Base-by-base conservation (phyloP, 2,797 vertebrate species). In the Paramormyrops hopkinsi region DNA sequence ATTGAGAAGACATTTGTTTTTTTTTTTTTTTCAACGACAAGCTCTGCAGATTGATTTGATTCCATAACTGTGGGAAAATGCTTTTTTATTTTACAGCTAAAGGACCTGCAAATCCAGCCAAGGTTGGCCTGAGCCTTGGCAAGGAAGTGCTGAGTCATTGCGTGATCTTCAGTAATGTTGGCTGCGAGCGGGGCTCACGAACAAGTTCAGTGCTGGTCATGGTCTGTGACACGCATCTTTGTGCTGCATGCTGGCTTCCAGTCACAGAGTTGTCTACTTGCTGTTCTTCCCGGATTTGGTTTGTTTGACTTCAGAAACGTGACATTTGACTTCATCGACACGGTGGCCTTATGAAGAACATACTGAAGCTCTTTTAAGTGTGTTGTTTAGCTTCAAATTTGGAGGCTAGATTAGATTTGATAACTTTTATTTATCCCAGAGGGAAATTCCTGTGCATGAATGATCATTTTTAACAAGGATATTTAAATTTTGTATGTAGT, bases 141-240 rank as follows among this genome's bases (percentile, higher is more conserved):
- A 87, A 37, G 85, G 53, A 87, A 53, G 14, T 87, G 85, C 83
- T 86, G 83, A 86, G 83, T 86, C 46, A 59, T 41, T 59, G 85
- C 6, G 17, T n/a, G 29, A 56, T 41, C 29, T 56, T 37, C 85
- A 56, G 50, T 17, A 19, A 59, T 87, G 50, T 3, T 54, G 85
- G 85, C 85, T 19, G 22, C 6, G 4, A 41, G 29, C 2, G 33
- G 4, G 51, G 17, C 85, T 86, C 48, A 50, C 14, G 1, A 51
- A 56, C 51, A 56, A n/a, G 41, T 86, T 41, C 50, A 86, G 25
- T 33, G 51, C 53, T 59, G 37, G 25, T 87, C 53, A 87, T 59
- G 29, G 85, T 59, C 85, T 56, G 48, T n/a, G 85, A 87, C 48
- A 87, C 25, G 53, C 17, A 19, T n/a, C 29, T 11, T 4, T n/a